Conservation (phyloP, 1,140 invertebrate genomes). For the Brachionus rubens region DNA sequence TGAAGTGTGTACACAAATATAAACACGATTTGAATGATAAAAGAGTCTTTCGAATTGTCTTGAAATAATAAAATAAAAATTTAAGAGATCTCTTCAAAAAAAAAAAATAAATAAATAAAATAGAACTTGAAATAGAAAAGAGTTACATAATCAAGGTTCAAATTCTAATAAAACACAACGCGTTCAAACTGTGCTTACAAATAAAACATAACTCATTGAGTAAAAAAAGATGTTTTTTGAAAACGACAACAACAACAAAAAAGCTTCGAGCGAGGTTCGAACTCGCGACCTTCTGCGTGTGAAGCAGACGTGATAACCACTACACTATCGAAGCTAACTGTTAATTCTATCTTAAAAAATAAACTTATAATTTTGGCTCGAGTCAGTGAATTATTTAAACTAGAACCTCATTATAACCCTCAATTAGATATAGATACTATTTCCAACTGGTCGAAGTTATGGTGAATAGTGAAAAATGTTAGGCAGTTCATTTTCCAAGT, state of each 20-base stretch:
- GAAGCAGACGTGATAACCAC: constrained; percentile 50
- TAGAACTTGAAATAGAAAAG: background rate
- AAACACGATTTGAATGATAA: no score
- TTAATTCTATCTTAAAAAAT: background rate
- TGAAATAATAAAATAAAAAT: background rate
- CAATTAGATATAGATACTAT: no score
- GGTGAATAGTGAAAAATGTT: no score
- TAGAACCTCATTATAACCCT: no score
- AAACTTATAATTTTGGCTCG: no score
- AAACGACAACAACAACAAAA: background rate
- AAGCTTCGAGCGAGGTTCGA: constrained; percentile 49
- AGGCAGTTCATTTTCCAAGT: no score
- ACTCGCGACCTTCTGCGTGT: constrained; percentile 50
- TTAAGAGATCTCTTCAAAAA: background rate
- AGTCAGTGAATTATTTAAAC: no score
- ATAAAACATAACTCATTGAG: background rate
- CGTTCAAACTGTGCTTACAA: constrained; percentile 29
- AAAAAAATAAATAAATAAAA: background rate
- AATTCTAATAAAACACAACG: background rate
- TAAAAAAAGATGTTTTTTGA: background rate
- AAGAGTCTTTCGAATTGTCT: background rate
- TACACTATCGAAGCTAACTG: constrained; percentile 48
- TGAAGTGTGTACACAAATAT: no score
- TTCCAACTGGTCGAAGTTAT: no score
- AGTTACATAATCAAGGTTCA: background rate